Conservation (phyloP, 2,888 invertebrate genomes). For the Adelphocoris suturalis region DNA sequence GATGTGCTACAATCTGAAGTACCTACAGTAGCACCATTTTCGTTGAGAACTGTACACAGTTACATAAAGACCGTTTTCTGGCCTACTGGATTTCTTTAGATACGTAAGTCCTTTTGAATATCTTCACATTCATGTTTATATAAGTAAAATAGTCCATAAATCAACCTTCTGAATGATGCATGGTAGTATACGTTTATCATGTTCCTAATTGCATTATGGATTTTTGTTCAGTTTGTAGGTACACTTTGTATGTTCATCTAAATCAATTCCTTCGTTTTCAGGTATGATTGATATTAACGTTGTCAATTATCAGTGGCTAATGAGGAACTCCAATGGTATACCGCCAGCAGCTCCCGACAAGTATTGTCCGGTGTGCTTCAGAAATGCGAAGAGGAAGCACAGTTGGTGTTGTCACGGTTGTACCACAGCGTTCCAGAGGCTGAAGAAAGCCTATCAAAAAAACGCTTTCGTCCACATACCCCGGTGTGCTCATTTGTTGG, state of each 20-base stretch:
- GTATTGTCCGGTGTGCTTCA: slow-evolving; percentile 28
- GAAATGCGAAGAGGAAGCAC: background rate
- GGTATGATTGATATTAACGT: background rate
- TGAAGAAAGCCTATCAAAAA: background rate
- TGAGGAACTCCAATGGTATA: background rate
- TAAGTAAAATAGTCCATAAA: too few species aligned
- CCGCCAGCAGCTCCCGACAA: background rate
- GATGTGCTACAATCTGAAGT: too few species aligned
- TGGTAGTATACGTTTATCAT: too few species aligned
- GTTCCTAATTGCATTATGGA: too few species aligned
- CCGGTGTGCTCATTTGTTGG: background rate
- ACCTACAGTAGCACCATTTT: too few species aligned
- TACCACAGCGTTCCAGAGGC: background rate
- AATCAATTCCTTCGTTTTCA: slow-evolving; percentile 22
- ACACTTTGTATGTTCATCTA: background rate
- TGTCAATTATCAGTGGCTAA: background rate
- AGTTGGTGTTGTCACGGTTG: slow-evolving; percentile 2
- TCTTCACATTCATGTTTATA: too few species aligned
- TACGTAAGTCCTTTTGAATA: too few species aligned
- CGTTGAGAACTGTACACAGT: too few species aligned
- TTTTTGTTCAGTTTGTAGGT: too few species aligned
- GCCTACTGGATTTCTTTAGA: too few species aligned
- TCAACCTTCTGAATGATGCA: too few species aligned
- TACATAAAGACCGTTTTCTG: too few species aligned
- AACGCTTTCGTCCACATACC: background rate